phyloP scores from a whole-genome alignment of 1,140 invertebrate species.

The Lucilia cuprina region DNA sequence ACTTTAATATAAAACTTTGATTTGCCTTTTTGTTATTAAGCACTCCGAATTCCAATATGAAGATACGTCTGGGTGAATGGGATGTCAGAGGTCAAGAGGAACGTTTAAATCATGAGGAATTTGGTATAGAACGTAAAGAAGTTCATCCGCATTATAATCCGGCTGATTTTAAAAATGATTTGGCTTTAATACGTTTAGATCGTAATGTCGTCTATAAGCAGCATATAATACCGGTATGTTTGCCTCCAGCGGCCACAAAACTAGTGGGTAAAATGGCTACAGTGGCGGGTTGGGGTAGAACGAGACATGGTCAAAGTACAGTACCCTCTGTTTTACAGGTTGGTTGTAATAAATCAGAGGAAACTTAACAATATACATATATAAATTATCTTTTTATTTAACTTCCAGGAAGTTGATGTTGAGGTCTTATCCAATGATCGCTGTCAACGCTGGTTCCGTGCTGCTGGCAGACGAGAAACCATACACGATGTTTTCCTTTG shows the following conservation, averaged over 20 bases:
- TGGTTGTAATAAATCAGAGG: slow-evolving; percentile 17
- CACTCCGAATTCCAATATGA: slow-evolving; percentile 83
- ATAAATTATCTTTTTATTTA: slow-evolving; percentile 19
- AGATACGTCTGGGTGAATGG: slow-evolving; percentile 89
- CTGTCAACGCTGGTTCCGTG: slow-evolving; percentile 90
- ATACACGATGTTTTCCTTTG: slow-evolving; percentile 94
- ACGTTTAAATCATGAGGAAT: slow-evolving; percentile 85
- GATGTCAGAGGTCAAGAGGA: slow-evolving; percentile 86
- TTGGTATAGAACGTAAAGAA: slow-evolving; percentile 84
- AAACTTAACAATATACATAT: not conserved
- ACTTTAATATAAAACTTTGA: not conserved
- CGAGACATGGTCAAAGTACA: slow-evolving; percentile 81
- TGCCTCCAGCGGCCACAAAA: slow-evolving; percentile 77
- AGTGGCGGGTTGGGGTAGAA: slow-evolving; percentile 89
- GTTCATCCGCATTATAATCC: slow-evolving; percentile 89
- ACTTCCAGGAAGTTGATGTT: slow-evolving; percentile 74
- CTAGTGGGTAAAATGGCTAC: slow-evolving; percentile 84
- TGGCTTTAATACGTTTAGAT: slow-evolving; percentile 83
- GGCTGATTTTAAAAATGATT: slow-evolving; percentile 87
- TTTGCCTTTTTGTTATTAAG: slow-evolving; percentile 35
- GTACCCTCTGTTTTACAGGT: slow-evolving; percentile 78
- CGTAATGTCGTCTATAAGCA: slow-evolving; percentile 83
- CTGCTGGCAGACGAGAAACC: slow-evolving; percentile 85
- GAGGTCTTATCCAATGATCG: slow-evolving; percentile 91
- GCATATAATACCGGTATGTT: slow-evolving; percentile 85